phyloP scores from a whole-genome alignment of 2,888 invertebrate species.

The Cheilosia vernalis region DNA sequence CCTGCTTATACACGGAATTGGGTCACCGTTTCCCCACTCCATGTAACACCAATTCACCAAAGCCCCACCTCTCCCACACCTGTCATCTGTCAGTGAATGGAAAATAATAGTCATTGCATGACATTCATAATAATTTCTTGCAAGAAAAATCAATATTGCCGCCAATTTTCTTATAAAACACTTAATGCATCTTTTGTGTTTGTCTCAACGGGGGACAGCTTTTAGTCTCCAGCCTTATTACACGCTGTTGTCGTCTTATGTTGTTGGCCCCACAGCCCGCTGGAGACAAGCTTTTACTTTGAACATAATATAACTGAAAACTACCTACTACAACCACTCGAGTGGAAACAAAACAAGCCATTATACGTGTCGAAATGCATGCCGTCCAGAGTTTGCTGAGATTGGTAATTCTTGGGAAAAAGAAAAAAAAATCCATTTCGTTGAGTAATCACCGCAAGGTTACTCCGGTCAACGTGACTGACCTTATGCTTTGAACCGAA shows the following conservation, averaged over 20 bases:
- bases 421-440: constrained; percentile 14
- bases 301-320: not conserved
- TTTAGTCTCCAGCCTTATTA: too few relatives aligned
- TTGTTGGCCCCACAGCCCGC: too few relatives aligned
- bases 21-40: not conserved
- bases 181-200: constrained; percentile 40
- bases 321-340: constrained; percentile 2
- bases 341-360: not conserved
- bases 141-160: constrained; percentile 34
- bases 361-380: constrained; percentile 1
- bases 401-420: constrained; percentile 3
- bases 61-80: too few relatives aligned
- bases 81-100: not conserved
- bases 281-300: not conserved
- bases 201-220: too few relatives aligned
- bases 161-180: constrained; percentile 20
- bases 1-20: not conserved
- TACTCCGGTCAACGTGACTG: not conserved
- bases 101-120: not conserved
- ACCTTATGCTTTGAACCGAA: constrained; percentile 12
- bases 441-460: constrained; percentile 44
- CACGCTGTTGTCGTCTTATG: too few relatives aligned
- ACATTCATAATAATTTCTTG: not conserved
- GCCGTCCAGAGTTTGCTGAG: not conserved
- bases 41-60: too few relatives aligned